Evolutionary conservation across 2,888 invertebrate species (phyloP).

Genomic region (Nephrotoma appendiculata): DNA sequence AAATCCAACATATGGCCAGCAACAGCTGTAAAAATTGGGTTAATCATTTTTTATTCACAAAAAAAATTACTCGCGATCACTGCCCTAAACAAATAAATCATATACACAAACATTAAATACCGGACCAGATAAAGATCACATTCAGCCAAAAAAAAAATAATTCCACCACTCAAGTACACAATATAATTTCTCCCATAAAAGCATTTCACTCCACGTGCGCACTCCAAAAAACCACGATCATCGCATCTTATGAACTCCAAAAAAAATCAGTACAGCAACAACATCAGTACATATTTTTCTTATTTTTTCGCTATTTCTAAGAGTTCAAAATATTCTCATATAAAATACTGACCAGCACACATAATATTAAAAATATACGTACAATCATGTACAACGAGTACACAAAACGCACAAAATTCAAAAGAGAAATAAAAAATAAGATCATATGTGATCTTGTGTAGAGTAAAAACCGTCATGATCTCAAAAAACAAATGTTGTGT

Average conservation of each 20-base stretch:
- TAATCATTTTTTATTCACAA: not conserved
- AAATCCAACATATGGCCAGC: not conserved
- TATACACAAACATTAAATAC: not conserved
- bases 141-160: not conserved
- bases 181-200: not conserved
- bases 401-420: not conserved
- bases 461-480: not conserved
- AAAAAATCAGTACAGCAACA: not conserved
- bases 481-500: not conserved
- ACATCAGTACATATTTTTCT: not conserved
- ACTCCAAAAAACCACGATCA: not conserved
- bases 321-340: not conserved
- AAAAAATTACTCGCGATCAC: not conserved
- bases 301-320: not conserved
- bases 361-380: not conserved
- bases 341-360: not conserved
- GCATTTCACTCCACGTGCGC: not conserved
- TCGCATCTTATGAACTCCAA: not conserved
- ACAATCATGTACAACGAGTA: not conserved
- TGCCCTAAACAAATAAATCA: not conserved
- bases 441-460: not conserved
- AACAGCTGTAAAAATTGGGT: not conserved
- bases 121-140: not conserved
- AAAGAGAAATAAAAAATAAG: not conserved
- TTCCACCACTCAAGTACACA: not conserved